Conservation (phyloP, 2,888 invertebrate genomes). For the Drosophila putrida region DNA sequence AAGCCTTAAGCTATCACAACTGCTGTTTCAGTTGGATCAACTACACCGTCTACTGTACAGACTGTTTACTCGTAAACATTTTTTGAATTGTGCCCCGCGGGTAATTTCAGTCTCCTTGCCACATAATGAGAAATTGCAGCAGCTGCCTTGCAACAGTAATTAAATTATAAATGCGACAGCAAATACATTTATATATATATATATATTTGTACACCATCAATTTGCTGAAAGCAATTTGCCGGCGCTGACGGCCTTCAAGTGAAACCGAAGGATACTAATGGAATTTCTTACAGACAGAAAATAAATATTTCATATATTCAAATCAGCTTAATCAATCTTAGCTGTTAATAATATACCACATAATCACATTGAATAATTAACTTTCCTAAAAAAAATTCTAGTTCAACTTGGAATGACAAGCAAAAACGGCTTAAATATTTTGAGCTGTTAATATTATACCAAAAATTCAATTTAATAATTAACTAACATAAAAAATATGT, state of each 20-base stretch:
- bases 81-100: constrained; percentile 25
- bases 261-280: neutral
- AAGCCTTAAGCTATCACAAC: constrained; percentile 43
- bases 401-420: no score
- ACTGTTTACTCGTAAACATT: constrained; percentile 33
- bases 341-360: neutral
- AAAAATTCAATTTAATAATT: no score
- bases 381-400: no score
- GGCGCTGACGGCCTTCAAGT: neutral
- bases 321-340: constrained; percentile 9
- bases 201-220: neutral
- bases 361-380: no score
- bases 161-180: constrained; percentile 53
- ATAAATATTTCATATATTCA: neutral
- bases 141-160: constrained; percentile 38
- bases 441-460: no score
- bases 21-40: neutral
- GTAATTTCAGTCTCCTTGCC: constrained; percentile 24
- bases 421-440: no score
- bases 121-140: constrained; percentile 49
- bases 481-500: no score
- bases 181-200: neutral
- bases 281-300: constrained; percentile 4
- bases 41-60: constrained; percentile 5
- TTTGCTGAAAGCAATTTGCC: constrained; percentile 3